phyloP scores from a whole-genome alignment of 2,113 vertebrate genomes.

The Actenoides hombroni region DNA sequence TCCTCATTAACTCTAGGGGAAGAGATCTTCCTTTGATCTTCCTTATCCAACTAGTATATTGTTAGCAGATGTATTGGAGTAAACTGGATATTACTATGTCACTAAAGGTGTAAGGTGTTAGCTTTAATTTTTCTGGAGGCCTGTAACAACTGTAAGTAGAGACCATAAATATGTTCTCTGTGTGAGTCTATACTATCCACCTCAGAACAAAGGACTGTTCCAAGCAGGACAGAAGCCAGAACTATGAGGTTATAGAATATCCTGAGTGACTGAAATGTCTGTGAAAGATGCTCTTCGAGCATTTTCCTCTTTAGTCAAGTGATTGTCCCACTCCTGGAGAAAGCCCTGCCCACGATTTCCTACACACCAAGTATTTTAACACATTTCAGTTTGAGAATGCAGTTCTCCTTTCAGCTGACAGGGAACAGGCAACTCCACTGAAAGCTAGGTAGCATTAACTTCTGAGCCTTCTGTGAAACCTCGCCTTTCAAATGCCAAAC shows the following conservation, averaged over 20 bases:
- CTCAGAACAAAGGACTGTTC: neutral
- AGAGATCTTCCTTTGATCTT: neutral
- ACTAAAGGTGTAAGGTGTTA: neutral
- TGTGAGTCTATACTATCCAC: neutral
- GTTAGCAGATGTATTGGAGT: neutral
- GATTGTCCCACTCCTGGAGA: neutral
- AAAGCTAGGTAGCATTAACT: neutral
- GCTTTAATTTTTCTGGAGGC: neutral
- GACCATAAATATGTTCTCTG: neutral
- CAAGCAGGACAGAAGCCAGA: neutral
- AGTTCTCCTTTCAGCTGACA: neutral
- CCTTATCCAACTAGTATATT: neutral
- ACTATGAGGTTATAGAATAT: neutral
- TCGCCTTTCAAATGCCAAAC: neutral
- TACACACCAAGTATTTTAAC: neutral
- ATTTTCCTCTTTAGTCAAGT: neutral
- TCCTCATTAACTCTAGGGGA: neutral
- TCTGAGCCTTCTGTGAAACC: neutral
- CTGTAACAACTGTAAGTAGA: neutral
- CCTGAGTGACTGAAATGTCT: neutral
- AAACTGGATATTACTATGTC: neutral
- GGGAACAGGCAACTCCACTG: neutral
- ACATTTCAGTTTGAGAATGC: neutral
- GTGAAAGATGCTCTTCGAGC: neutral
- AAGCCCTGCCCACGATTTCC: neutral